Percentiles rank a stretch among this genome's conserved stretches.
Evolutionary conservation across 2,797 vertebrate species (phyloP).

Genomic region (Cirrhinus molitorella): DNA sequence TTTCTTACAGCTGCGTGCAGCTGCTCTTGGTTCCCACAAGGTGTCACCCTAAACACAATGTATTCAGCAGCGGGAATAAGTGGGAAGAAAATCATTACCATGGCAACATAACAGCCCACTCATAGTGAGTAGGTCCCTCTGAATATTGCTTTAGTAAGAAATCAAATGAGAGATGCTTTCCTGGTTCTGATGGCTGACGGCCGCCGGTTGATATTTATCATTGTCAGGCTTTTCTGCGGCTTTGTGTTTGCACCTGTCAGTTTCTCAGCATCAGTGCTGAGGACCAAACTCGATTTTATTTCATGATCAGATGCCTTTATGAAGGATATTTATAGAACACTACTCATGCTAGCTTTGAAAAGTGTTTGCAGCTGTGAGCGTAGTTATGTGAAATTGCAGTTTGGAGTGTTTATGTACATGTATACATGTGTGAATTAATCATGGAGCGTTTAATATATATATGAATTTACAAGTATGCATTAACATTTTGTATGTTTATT

Average conservation of each 20-base stretch:
- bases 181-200: constrained; percentile 51
- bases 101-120: constrained; percentile 68
- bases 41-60: constrained; percentile 53
- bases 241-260: constrained; percentile 9
- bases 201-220: constrained; percentile 36
- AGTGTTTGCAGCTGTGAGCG: constrained; percentile 25
- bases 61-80: not conserved
- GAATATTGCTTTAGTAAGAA: constrained; percentile 64
- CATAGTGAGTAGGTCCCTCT: constrained; percentile 62
- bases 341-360: constrained; percentile 10
- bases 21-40: constrained; percentile 37
- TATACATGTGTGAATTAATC: not conserved
- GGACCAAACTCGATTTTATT: constrained; percentile 20
- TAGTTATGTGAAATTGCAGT: not conserved
- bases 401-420: constrained; percentile 4
- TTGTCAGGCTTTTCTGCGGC: constrained; percentile 41
- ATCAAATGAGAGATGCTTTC: constrained; percentile 58
- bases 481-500: not conserved
- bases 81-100: constrained; percentile 62
- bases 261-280: constrained; percentile 5
- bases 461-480: not conserved
- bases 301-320: not conserved
- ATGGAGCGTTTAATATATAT: constrained; percentile 7
- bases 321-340: constrained; percentile 22
- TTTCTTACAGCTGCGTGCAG: not conserved